These are phyloP conservation scores for Onychostoma macrolepis DNA, from an alignment of 2,113 vertebrate genomes.

Conservation along the genomic window DNA sequence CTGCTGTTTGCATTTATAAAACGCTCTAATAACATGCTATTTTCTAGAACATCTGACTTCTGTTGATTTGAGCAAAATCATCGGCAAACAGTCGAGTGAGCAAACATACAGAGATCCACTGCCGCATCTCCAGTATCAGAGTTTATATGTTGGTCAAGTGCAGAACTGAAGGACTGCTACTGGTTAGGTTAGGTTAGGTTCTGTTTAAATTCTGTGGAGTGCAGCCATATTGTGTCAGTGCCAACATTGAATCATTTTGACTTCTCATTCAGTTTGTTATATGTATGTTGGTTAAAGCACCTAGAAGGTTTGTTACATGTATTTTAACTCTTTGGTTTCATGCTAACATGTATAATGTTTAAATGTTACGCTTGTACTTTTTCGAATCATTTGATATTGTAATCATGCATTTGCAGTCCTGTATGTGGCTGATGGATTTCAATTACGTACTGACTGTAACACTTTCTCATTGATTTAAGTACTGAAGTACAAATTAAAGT, in stretches of 20 bases:
- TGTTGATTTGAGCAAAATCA: constrained; percentile 77
- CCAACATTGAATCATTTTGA: neutral
- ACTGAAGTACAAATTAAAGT: too few species aligned
- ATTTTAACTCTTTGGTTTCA: neutral
- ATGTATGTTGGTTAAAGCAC: neutral
- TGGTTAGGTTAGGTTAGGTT: neutral
- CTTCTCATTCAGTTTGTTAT: neutral
- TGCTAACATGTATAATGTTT: neutral
- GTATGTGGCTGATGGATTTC: too few species aligned
- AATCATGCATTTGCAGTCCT: too few species aligned
- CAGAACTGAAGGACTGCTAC: neutral
- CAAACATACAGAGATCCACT: constrained; percentile 40
- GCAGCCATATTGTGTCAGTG: neutral
- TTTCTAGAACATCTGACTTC: constrained; percentile 75
- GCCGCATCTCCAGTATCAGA: neutral
- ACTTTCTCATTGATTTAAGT: too few species aligned
- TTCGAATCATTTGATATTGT: neutral
- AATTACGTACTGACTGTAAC: too few species aligned
- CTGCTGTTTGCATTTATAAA: constrained; percentile 75
- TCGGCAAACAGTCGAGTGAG: constrained; percentile 60
- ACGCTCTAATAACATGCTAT: constrained; percentile 79
- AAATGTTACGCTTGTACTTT: neutral
- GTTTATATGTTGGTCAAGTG: constrained; percentile 30
- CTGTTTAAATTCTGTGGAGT: neutral
- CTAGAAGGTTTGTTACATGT: neutral